Conservation (phyloP, 2,888 invertebrate genomes). For the Aproaerema taeniolella region DNA sequence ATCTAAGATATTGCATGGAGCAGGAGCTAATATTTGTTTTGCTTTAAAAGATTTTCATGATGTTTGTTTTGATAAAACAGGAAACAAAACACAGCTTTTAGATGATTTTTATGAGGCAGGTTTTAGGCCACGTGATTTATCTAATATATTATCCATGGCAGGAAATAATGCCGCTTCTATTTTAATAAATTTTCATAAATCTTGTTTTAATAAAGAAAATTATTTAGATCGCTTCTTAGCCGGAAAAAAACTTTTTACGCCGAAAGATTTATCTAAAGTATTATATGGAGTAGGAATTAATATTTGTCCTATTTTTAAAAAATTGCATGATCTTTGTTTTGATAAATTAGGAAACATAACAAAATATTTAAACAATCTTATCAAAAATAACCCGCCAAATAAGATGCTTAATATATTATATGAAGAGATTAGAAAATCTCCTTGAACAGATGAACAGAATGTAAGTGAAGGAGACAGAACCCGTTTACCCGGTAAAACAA, state of each 20-base stretch:
- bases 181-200: slow-evolving; percentile 33
- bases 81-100: slow-evolving; percentile 32
- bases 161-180: slow-evolving; percentile 32
- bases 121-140: slow-evolving; percentile 28
- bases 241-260: slow-evolving; percentile 30
- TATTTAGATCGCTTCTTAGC: slow-evolving; percentile 29
- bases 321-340: slow-evolving; percentile 32
- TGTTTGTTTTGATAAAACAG: slow-evolving; percentile 33
- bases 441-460: too few relatives aligned
- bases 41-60: slow-evolving; percentile 32
- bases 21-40: slow-evolving; percentile 30
- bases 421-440: slow-evolving; percentile 26
- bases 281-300: slow-evolving; percentile 28
- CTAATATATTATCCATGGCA: slow-evolving; percentile 30
- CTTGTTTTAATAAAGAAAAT: slow-evolving; percentile 32
- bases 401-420: slow-evolving; percentile 22
- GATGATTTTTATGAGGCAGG: slow-evolving; percentile 24
- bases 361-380: slow-evolving; percentile 31
- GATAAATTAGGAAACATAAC: slow-evolving; percentile 33
- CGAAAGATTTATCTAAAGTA: slow-evolving; percentile 25
- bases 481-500: too few relatives aligned
- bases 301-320: slow-evolving; percentile 25
- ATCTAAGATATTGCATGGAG: slow-evolving; percentile 32
- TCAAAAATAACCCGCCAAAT: slow-evolving; percentile 21
- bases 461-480: too few relatives aligned